Base-by-base conservation (phyloP, 2,888 invertebrate genomes). In the Hetaerina titia region DNA sequence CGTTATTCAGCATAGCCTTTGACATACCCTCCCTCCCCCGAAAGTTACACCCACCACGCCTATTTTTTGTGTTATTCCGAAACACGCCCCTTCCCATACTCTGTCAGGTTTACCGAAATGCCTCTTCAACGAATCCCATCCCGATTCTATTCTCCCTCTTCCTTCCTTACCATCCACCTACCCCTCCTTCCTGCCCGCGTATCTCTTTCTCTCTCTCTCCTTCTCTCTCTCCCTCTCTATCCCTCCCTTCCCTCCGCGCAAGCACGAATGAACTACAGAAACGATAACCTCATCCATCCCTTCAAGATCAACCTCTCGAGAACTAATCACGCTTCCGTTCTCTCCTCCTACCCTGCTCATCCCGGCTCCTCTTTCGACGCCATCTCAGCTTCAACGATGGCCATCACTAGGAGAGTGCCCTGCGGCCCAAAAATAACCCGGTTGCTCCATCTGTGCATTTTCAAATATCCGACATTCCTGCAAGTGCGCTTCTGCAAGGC, bases 361-460 rank as follows among this genome's bases (percentile, higher is more conserved):
- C n/a, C 25, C 87, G 87, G 31, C 13, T n/a, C 81, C 81, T 81
- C 81, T 25, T n/a, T 81, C 81, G 81, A 19, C 13, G 81, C 81
- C 81, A 31, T 22, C 81, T 17, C 17, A 22, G 22, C 7, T 8
- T 81, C 81, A 19, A 25, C 81, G 45, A 88, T 13, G 31, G 88
- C 31, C 88, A 88, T n/a, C 45, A 56, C 88, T 87, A 45, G 45
- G 56, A 56, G 45, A 56, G 88, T 45, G 88, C 69, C 69, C 69
- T n/a, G 56, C 56, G 17, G 57, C 45, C 89, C 57, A 58, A 89
- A 89, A 89, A 89, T 89, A 89, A 89, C 89, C 58, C 89, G n/a
- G 56, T 22, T 22, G 89, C 89, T 89, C 89, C 89, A 89, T 89
- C 89, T 89, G 89, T 58, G 58, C 89, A 89, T 89, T 58, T 89